A percentile compares a stretch with the other conserved stretches of the same genome.
These are phyloP conservation scores for Elephantulus edwardii DNA, from an alignment of 2,113 vertebrate genomes.

Conservation along the genomic window DNA sequence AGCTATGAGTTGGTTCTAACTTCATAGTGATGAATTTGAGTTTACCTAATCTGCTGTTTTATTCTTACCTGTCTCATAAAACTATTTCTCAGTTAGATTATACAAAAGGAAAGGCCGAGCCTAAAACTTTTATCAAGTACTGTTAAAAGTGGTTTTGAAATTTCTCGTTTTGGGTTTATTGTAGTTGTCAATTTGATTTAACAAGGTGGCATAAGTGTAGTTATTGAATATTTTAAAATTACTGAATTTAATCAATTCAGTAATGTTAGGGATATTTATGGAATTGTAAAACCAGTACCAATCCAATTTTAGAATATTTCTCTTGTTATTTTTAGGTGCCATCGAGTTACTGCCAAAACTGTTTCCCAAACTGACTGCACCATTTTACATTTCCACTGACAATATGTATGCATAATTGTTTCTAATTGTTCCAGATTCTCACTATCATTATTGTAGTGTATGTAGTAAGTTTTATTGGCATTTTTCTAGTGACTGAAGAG, in stretches of 20 bases:
- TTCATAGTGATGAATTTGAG: too few species aligned
- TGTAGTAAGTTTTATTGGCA: neutral
- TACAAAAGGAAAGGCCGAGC: neutral
- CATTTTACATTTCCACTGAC: neutral
- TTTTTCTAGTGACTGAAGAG: neutral
- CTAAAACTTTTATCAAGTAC: neutral
- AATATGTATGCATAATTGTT: neutral
- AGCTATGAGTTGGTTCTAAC: too few species aligned
- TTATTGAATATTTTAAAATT: neutral
- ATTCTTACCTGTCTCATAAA: neutral
- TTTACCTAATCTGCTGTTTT: neutral
- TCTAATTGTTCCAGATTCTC: neutral
- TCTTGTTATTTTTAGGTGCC: too few species aligned
- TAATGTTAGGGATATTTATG: neutral
- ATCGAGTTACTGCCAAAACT: neutral
- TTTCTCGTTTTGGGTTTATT: neutral
- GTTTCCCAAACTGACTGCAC: neutral
- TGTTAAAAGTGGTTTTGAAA: neutral
- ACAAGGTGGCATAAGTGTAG: constrained; percentile 21
- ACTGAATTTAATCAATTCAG: neutral
- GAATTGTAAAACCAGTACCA: neutral
- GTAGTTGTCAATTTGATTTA: neutral
- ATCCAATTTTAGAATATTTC: neutral
- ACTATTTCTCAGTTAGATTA: neutral
- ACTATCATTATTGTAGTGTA: neutral